Base-by-base conservation (phyloP, 2,888 invertebrate genomes). In the Psococerastis gibbosa region DNA sequence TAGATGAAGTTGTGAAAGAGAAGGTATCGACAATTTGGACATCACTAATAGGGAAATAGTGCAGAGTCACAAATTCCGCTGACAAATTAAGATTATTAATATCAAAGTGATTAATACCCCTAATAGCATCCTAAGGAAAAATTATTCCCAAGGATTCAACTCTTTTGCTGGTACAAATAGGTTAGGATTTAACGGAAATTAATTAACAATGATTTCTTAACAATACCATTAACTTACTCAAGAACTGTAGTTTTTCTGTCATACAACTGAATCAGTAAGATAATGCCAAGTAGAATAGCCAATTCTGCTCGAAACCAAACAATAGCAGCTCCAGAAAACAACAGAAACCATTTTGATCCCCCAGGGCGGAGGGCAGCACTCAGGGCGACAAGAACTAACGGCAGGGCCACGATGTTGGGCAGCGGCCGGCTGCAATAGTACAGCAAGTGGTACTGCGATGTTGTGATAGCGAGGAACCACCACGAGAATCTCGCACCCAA, bases 371-470 rank as follows among this genome's bases (percentile, higher is more conserved):
- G 60, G 91, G 92, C 94, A 56, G 75, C 79, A 51, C 79, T 75
- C 54, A 85, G 68, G 18, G 92, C 87, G 53, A 85, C 63, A 44
- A 97, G 64, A 33, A 89, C 95, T 57, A 92, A 63, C 43, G 87
- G 83, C 55, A 97, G 62, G 32, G 84, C 92, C 72, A 97, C 83
- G 23, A 83, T 84, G 62, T 98, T 98, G 44, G 98, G 97, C 54
- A 98, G 67, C 9, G 94, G 80, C 47, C 98, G 73, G 54, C 88
- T 87, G 63, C 88, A 73, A 60, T 98, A 98, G 62, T 91, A 99
- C 73, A 95, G 79, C 57, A 97, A 91, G 64, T 99, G 98, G 62
- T 95, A 98, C 61, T 99, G 98, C 1, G 91, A 78, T 16, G 81
- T 72, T 2, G 87, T 89, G 45, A 97, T 74, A 3, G 78, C 62